Evolutionary conservation across 2,888 invertebrate genomes (phyloP), one percentile per base, ranked within the genome.

Genomic region (Drosophila siamana): DNA sequence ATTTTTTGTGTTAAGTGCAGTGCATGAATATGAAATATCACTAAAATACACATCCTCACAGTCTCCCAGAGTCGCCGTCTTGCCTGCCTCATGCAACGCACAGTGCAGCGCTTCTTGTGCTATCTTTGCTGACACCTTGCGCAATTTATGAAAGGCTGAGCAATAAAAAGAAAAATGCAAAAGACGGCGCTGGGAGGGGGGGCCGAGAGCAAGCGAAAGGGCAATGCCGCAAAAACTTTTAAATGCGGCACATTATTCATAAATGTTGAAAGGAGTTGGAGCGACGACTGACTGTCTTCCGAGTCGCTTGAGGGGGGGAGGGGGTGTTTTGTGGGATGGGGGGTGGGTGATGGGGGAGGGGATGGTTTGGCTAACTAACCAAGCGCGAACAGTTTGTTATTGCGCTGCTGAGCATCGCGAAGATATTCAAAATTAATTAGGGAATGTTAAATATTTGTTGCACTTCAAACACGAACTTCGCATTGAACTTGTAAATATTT

Each of bases 161-260:
- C 72, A 62, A 60, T 51, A 71, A 57, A 52, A 38, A 62, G 33
- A 41, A 30, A 30, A 33, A 36, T 43, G 4, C 6, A 15, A 24
- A 22, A 13, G 16, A 7, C 11, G 36, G 5, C 5, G 13, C n/a
- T n/a, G n/a, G n/a, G n/a, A n/a, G n/a, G n/a, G n/a, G n/a, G n/a
- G n/a, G n/a, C n/a, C n/a, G n/a, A n/a, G n/a, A n/a, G n/a, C n/a
- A 9, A 9, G 36, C 11, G 15, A 44, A 50, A 44, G 47, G 63
- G 46, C 46, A 52, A 16, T 70, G 67, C 74, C 65, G 67, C 72
- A 83, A 79, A 78, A 86, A 86, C 80, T 86, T 86, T 88, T 74
- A 78, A 88, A 81, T 77, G 80, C 81, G 75, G 69, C 74, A 78
- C 86, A 88, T 86, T 77, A 88, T 80, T 86, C 80, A 86, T 83